Evolutionary conservation across 2,797 vertebrate species (phyloP).

Genomic region (Bradypus variegatus): DNA sequence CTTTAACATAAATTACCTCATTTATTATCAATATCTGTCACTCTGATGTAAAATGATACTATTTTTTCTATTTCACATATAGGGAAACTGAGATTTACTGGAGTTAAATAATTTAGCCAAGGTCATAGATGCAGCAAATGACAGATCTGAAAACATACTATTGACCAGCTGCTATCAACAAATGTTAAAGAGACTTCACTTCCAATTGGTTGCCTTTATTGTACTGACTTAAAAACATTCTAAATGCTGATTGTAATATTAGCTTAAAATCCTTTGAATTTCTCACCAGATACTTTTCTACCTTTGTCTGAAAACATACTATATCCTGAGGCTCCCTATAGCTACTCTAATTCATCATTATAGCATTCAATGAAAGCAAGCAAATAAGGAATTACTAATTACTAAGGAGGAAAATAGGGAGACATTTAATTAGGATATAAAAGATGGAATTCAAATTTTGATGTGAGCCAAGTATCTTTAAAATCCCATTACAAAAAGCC

Average conservation of each 20-base stretch:
- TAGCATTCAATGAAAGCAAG: neutral
- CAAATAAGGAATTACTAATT: neutral
- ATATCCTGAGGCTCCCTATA: neutral
- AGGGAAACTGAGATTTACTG: neutral
- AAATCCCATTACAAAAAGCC: neutral
- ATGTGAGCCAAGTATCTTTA: neutral
- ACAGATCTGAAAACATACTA: neutral
- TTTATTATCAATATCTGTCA: neutral
- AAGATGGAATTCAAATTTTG: neutral
- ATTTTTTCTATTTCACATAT: neutral
- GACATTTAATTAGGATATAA: neutral
- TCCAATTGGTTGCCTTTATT: neutral
- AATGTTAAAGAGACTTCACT: neutral
- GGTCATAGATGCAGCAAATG: neutral
- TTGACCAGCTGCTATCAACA: neutral
- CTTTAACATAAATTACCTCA: neutral
- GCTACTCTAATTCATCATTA: neutral
- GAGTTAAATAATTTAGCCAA: neutral
- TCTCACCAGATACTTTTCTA: conserved; percentile 4
- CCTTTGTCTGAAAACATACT: neutral
- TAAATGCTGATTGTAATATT: neutral
- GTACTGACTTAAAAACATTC: neutral
- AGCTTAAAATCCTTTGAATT: neutral
- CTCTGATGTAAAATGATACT: conserved; percentile 11
- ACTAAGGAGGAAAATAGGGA: neutral